Evolutionary conservation across 2,113 vertebrate genomes (phyloP), one percentile per base, ranked within the genome.

Genomic region (Strix aluco): DNA sequence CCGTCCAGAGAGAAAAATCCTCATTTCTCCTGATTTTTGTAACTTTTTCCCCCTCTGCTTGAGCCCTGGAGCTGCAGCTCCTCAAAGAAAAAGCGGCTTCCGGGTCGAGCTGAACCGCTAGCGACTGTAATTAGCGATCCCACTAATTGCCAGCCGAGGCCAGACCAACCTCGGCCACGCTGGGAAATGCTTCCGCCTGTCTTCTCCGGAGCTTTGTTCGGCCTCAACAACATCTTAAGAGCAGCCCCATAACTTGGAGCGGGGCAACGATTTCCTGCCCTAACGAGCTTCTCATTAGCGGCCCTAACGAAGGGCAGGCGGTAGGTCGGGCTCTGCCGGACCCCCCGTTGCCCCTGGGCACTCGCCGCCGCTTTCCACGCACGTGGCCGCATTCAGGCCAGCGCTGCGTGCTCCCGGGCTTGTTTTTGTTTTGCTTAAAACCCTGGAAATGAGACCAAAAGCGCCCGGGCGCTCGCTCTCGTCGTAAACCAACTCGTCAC

Each of bases 101-200:
- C 1, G 18, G 1, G 10, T 15, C 10, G 10, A 15, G 30, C 72
- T 12, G 72, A 46, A 32, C 72, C 54, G 4, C 32, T n/a, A n/a
- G 54, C 25, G 3, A 5, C 32, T 1, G 3, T 75, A 27, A 75
- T 74, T 74, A 57, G 25, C 25, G 1, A 12, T 21, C 32, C 73
- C 27, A 52, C 86, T 97, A 96, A 95, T 95, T 92, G 92, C 71
- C 62, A 88, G 88, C 86, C 79, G 69, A 87, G 73, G n/a, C 91
- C 74, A 84, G 6, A 15, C 88, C 87, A 86, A 82, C 90, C 92
- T 90, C 44, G 89, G 74, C 13, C 4, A 15, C 23, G 3, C 11
- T 11, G 75, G 59, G 59, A 32, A 63, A 9, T 2, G 29, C 42
- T 44, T 44, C 15, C 36, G 17, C 12, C 9, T 11, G 51, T 30